These are phyloP conservation scores for Loris lydekkerianus DNA, from an alignment of 2,797 vertebrate species.

Conservation along the genomic window DNA sequence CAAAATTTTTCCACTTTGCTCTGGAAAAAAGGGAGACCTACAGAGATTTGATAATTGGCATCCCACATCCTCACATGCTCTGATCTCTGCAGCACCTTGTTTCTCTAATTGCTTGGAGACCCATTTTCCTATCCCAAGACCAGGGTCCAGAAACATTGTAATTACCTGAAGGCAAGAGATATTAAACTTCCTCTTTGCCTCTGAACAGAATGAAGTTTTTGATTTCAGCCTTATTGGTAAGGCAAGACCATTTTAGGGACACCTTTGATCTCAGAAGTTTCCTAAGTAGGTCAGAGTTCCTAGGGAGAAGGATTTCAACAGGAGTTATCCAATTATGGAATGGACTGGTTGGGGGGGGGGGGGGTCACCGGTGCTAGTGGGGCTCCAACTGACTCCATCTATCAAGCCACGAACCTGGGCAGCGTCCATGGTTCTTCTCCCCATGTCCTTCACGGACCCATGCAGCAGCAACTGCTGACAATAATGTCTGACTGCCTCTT, in stretches of 20 bases:
- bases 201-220: not conserved
- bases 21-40: constrained; percentile 66
- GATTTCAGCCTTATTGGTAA: not conserved
- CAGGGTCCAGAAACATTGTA: not conserved
- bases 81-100: constrained; percentile 25
- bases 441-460: not conserved
- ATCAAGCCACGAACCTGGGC: not conserved
- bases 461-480: not conserved
- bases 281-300: not conserved
- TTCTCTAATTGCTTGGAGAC: constrained; percentile 58
- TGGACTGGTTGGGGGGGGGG: not conserved
- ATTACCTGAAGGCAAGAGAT: constrained; percentile 67
- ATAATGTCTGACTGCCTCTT: not conserved
- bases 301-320: not conserved
- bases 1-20: not conserved
- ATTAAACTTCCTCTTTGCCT: not conserved
- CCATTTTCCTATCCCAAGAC: constrained; percentile 68
- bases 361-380: fast-evolving
- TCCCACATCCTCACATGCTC: not conserved
- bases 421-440: not conserved
- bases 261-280: not conserved
- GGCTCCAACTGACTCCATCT: not conserved
- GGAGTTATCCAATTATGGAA: not conserved
- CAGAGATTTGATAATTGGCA: constrained; percentile 70
- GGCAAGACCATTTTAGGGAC: not conserved